Evolutionary conservation across 2,113 vertebrate genomes (phyloP).

Genomic region (Smithornis capensis): DNA sequence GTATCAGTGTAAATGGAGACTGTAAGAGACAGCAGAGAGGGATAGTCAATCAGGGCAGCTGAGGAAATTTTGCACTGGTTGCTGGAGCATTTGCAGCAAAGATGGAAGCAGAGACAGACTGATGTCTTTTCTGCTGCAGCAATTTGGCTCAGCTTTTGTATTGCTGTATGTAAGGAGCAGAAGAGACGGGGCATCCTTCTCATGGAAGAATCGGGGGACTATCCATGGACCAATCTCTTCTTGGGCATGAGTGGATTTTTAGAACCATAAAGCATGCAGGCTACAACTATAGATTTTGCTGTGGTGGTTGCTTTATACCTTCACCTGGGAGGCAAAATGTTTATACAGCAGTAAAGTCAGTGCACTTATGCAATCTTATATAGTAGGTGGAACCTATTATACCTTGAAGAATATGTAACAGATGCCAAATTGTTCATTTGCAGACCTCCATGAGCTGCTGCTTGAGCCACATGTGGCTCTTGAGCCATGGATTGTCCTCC

Average conservation of each 20-base stretch:
- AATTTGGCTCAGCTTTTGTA: not conserved
- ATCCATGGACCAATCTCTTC: not conserved
- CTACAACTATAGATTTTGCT: not conserved
- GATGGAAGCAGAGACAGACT: too few species aligned
- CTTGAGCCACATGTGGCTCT: not conserved
- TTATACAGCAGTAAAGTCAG: not conserved
- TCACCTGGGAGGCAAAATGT: not conserved
- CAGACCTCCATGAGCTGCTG: not conserved
- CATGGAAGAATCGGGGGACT: not conserved
- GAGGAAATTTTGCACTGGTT: too few species aligned
- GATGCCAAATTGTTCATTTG: not conserved
- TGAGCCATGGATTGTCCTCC: not conserved
- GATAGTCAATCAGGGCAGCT: too few species aligned
- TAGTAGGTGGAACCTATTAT: not conserved
- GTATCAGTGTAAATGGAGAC: not conserved
- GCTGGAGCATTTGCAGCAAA: too few species aligned
- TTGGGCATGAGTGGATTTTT: not conserved
- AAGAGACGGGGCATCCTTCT: not conserved
- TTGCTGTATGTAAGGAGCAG: not conserved
- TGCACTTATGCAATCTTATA: not conserved
- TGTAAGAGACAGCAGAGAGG: too few species aligned
- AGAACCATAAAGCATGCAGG: not conserved
- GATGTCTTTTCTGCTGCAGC: not conserved
- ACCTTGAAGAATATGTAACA: not conserved
- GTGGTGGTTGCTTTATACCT: not conserved